Evolutionary conservation across 2,888 invertebrate genomes (phyloP).

Genomic region (Hyles lineata): DNA sequence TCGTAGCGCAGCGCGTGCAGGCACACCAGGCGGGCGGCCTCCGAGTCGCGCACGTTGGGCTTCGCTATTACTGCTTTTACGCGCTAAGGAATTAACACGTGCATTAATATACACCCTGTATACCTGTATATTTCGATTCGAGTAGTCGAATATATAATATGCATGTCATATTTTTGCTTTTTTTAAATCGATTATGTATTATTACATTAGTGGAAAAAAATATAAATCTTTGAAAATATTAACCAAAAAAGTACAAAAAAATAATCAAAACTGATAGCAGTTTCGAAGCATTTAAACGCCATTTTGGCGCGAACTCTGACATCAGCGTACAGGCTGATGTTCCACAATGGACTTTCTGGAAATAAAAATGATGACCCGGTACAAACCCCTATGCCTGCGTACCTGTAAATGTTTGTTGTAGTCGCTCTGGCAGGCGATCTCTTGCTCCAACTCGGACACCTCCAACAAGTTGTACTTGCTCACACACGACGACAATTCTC

Average conservation of each 20-base stretch:
- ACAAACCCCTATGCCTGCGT: neutral
- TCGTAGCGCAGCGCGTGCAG: conserved; percentile 97
- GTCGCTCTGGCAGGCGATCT: conserved; percentile 94
- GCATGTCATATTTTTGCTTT: too few species aligned
- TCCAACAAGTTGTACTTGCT: conserved; percentile 91
- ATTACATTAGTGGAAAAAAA: too few species aligned
- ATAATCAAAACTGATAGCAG: too few species aligned
- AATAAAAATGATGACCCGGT: too few species aligned
- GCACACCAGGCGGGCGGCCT: conserved; percentile 95
- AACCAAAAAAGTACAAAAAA: too few species aligned
- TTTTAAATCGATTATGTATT: too few species aligned
- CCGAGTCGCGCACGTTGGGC: conserved; percentile 89
- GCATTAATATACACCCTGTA: neutral
- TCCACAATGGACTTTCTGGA: neutral
- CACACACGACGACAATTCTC: conserved; percentile 95
- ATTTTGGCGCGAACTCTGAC: too few species aligned
- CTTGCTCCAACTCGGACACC: conserved; percentile 97
- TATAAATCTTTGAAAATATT: too few species aligned
- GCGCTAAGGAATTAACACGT: conserved; percentile 75
- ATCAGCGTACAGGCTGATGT: too few species aligned
- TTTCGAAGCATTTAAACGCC: too few species aligned
- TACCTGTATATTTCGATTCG: too few species aligned
- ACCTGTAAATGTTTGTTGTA: conserved; percentile 90
- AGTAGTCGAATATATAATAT: too few species aligned
- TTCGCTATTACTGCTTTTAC: conserved; percentile 91